These are phyloP conservation scores for Amblyjoppa proteus DNA, from an alignment of 2,888 invertebrate genomes.

Conservation along the genomic window DNA sequence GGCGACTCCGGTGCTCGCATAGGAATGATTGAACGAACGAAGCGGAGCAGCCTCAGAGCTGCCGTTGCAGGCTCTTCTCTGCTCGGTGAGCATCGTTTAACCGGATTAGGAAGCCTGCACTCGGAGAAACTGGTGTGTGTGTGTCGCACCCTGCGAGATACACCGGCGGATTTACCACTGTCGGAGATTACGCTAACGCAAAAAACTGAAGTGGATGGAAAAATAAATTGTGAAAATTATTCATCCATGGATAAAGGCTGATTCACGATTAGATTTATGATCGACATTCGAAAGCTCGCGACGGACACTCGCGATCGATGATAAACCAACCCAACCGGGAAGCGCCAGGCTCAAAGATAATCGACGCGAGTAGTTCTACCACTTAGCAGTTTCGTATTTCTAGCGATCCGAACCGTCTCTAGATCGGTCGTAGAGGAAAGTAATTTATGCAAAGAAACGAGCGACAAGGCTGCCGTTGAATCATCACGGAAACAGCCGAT, in stretches of 20 bases:
- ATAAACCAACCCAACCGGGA: neutral
- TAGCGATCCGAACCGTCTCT: neutral
- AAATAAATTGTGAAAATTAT: neutral
- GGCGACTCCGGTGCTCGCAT: conserved; percentile 69
- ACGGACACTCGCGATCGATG: neutral
- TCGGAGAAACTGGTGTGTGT: conserved; percentile 75
- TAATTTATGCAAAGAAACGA: neutral
- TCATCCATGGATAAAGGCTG: neutral
- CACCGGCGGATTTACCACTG: conserved; percentile 6
- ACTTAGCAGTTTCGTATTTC: neutral
- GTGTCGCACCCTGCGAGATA: conserved; percentile 68
- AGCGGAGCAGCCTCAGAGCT: conserved; percentile 79
- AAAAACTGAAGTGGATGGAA: neutral
- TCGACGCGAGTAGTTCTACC: neutral
- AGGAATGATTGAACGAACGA: conserved; percentile 77
- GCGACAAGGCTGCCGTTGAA: neutral
- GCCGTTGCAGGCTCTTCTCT: conserved; percentile 63
- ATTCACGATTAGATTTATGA: neutral
- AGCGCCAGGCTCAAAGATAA: neutral
- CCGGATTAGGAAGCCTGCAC: conserved; percentile 83
- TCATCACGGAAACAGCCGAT: neutral
- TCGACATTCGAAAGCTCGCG: neutral
- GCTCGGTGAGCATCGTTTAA: conserved; percentile 76
- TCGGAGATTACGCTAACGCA: conserved; percentile 10
- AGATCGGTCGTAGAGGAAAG: neutral